Percentiles rank a stretch among this genome's conserved stretches.
Evolutionary conservation across 35 echinoderm and acorn worm species (phyloP).

Genomic region (Apostichopus japonicus): DNA sequence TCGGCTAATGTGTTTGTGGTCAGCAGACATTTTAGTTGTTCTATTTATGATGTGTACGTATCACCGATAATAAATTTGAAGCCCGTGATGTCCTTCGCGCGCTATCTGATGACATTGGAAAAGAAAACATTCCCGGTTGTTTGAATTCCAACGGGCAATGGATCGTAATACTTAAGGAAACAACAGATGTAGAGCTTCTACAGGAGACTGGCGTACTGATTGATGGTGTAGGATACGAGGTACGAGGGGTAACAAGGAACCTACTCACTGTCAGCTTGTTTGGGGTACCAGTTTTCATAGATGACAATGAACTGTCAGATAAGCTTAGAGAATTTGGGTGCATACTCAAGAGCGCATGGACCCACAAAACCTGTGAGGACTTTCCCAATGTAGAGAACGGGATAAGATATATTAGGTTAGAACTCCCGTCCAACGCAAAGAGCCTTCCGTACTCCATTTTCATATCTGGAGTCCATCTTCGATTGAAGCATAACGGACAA

Average conservation of each 20-base stretch:
- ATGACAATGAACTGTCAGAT: conserved; percentile 4
- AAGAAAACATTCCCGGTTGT: conserved; percentile 25
- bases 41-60: neutral
- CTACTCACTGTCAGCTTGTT: conserved; percentile 16
- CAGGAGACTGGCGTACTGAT: neutral
- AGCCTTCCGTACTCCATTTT: conserved; percentile 5
- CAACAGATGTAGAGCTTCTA: neutral
- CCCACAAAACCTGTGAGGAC: conserved; percentile 23
- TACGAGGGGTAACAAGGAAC: conserved; percentile 11
- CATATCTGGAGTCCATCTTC: neutral
- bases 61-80: neutral
- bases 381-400: conserved; percentile 37
- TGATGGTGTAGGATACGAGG: neutral
- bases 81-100: neutral
- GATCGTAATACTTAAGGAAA: neutral
- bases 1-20: neutral
- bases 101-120: conserved; percentile 2
- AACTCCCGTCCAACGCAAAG: conserved; percentile 9
- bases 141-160: neutral
- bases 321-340: conserved; percentile 18
- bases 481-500: conserved; percentile 33
- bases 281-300: neutral
- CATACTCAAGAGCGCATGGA: neutral
- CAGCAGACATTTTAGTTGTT: neutral
- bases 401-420: neutral